A percentile compares a stretch with the other conserved stretches of the same genome.
phyloP scores from a whole-genome alignment of 2,888 invertebrate genomes.

The Drosophila emarginata region DNA sequence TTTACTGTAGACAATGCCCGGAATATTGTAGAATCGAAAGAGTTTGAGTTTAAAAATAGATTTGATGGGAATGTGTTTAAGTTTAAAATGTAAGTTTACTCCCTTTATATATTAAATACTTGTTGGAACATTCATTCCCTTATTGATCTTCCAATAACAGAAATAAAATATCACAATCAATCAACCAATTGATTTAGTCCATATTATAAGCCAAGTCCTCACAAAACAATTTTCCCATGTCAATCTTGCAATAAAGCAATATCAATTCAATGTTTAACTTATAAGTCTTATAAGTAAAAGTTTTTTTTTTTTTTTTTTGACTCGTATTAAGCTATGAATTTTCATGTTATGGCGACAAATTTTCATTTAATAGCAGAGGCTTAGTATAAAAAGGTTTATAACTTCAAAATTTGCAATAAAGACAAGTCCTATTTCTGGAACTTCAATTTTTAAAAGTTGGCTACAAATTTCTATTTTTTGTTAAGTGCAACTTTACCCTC shows the following conservation, averaged over 20 bases:
- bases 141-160: no score
- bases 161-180: conserved; percentile 32
- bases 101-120: background rate
- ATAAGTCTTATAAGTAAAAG: conserved; percentile 43
- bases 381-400: background rate
- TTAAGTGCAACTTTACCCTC: background rate
- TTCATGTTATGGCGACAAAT: conserved; percentile 76
- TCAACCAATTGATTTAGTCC: conserved; percentile 44
- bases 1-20: conserved; percentile 52
- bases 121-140: no score
- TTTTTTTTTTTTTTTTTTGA: conserved; percentile 29
- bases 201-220: conserved; percentile 61
- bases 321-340: conserved; percentile 71
- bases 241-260: conserved; percentile 53
- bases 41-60: background rate
- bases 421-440: no score
- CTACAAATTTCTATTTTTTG: no score
- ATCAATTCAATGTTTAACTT: conserved; percentile 19
- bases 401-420: background rate
- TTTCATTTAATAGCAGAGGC: conserved; percentile 59
- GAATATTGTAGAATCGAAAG: conserved; percentile 20
- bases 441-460: no score
- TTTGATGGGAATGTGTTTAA: background rate
- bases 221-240: conserved; percentile 72
- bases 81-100: background rate